These are phyloP conservation scores for Neoniphon sammara DNA, from an alignment of 2,797 vertebrate genomes.

Conservation along the genomic window DNA sequence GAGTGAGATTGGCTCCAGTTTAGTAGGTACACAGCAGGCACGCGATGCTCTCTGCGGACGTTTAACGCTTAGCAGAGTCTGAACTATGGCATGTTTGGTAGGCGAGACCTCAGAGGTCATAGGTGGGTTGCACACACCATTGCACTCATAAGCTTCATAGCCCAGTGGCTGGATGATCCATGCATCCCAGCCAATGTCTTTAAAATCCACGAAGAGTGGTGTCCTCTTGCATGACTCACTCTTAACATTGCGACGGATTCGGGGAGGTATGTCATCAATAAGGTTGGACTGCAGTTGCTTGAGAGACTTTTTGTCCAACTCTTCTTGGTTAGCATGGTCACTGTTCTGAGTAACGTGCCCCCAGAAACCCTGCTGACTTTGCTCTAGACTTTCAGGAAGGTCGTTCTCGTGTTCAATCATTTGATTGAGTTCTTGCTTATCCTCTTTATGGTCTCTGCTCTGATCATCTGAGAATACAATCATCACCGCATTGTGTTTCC, in stretches of 20 bases:
- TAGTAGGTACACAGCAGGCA: slow-evolving; percentile 95
- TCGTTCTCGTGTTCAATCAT: slow-evolving; percentile 86
- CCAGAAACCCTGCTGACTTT: slow-evolving; percentile 61
- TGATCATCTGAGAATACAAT: slow-evolving; percentile 94
- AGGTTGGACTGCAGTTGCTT: slow-evolving; percentile 88
- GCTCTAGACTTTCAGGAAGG: slow-evolving; percentile 66
- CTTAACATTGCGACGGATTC: slow-evolving; percentile 90
- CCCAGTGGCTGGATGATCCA: slow-evolving; percentile 93
- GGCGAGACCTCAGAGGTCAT: slow-evolving; percentile 90
- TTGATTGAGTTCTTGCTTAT: slow-evolving; percentile 83
- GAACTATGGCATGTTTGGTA: slow-evolving; percentile 94
- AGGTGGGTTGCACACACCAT: slow-evolving; percentile 88
- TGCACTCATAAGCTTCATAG: slow-evolving; percentile 94
- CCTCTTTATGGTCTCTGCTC: slow-evolving; percentile 81
- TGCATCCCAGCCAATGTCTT: slow-evolving; percentile 95
- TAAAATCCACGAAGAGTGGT: slow-evolving; percentile 93
- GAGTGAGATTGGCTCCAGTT: slow-evolving; percentile 94
- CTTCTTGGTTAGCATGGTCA: slow-evolving; percentile 65
- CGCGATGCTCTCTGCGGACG: slow-evolving; percentile 88
- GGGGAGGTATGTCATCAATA: slow-evolving; percentile 87
- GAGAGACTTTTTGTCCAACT: slow-evolving; percentile 83
- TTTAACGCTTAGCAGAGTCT: slow-evolving; percentile 89
- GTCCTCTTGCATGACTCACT: slow-evolving; percentile 90
- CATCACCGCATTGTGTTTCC: slow-evolving; percentile 87
- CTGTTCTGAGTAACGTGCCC: slow-evolving; percentile 55